Evolutionary conservation across 2,888 invertebrate genomes (phyloP), one percentile per base, ranked within the genome.

Genomic region (Spilosoma lubricipeda): DNA sequence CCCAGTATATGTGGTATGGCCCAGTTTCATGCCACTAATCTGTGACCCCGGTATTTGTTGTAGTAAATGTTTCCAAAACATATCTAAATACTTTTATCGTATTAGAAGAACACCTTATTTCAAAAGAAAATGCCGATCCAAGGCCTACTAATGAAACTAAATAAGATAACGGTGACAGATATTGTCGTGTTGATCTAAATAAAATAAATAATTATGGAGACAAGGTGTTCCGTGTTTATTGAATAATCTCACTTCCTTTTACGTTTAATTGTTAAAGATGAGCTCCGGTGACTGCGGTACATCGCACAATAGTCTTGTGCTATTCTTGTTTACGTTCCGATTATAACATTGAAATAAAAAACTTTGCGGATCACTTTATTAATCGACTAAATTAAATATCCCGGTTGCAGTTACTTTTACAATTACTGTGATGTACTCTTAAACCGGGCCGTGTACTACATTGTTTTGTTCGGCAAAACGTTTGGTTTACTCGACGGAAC

Each of bases 401-500:
- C 74, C 45, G 67, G 71, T 75, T 74, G 69, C 74, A 78, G 75
- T 83, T 82, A 78, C 72, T 67, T 74, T 79, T 77, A 82, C 85
- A 85, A 85, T 86, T 83, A 80, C 81, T 84, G 78, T 81, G 80
- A 76, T 83, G 89, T 83, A 77, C 88, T 89, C 84, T 87, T 84
- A 74, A 83, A 91, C 80, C 87, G 79, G 85, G 91, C 85, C 91
- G 93, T 78, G 27, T 91, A 80, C 80, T 84, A 90, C 84, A 90
- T 91, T 92, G 93, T 93, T 91, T 92, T 91, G 92, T 91, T 85
- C 86, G 85, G 84, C 83, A 93, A 91, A 93, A 93, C 93, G 92
- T 90, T 90, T 83, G 87, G 91, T 87, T 88, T 85, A 86, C 83
- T 86, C 82, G 85, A 81, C 81, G 80, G 80, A 87, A 89, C 91